Base-by-base conservation (phyloP, 2,888 invertebrate species). In the Orthosia gothica region DNA sequence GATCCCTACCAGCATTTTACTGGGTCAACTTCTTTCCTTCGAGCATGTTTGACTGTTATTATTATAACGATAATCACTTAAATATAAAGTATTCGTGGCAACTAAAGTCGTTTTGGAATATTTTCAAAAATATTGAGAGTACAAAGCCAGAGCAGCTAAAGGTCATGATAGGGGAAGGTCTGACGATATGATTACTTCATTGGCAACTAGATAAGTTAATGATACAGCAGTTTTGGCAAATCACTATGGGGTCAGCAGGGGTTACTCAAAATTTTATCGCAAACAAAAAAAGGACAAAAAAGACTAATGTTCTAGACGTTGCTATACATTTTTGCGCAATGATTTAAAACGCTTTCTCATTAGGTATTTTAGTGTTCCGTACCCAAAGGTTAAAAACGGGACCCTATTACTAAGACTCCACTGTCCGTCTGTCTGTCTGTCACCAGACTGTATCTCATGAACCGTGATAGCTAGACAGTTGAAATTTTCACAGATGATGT, bases 201-300 rank as follows among this genome's bases (percentile, higher is more conserved):
- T 58, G 23, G 20, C 49, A 32, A 67, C 20, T 9, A 47, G 16
- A 9, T 23, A 70, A 23, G 50, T 50, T 52, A 16, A 5, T 65
- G 13, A 55, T 55, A 40, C n/a, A 59, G 15, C n/a, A 13, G 50
- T 32, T 71, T 5, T 15, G 18, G 2, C 15, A 45, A 54, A 18
- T 52, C 45, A 52, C 18, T 5, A 55, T 2, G n/a, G 40, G 58
- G 71, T 72, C 59, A 54, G 12, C 59, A 54, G 12, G 13, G 20
- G 47, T 15, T 61, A 73, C 20, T 72, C 45, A 61, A 72, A 73
- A 40, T 32, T 4, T 54, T 61, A 47, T 73, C 45, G 1, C 3
- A 26, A 69, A 11, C 2, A 26, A 47, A 20, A 52, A 70, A 18
- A 5, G 18, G 9, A 70, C 11, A 20, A 52, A 20, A 32, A 32